Evolutionary conservation across 2,797 vertebrate genomes (phyloP), one percentile per base, ranked within the genome.

Genomic region (Ptychadena robeensis): DNA sequence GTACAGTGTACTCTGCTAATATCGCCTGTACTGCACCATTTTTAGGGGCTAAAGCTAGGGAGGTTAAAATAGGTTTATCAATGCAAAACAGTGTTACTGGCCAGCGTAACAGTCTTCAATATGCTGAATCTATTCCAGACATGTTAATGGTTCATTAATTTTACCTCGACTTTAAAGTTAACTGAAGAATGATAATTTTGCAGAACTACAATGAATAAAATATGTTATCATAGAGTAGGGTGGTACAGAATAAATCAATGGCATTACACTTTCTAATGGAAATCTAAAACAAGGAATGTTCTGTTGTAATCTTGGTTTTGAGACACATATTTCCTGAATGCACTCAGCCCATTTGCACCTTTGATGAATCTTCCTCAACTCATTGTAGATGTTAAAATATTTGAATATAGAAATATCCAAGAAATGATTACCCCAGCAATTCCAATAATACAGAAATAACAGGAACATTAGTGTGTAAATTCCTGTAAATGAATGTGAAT

Each of bases 81-180:
- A 35, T 38, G 69, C 44, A 37, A 59, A 70, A 10, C 27, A 25
- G n/a, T 37, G 38, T 57, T 7, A 73, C 53, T 63, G 69, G 28
- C 35, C n/a, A 63, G 28, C 40, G 38, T 6, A 59, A 72, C 10
- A 15, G 32, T n/a, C 18, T 65, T 44, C 10, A 72, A 40, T 65
- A 4, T 9, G 30, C 40, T 81, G 28, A 9, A 81, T 81, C 37
- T 65, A n/a, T 81, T 65, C 34, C 22, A 63, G 22, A 2, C 25
- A 61, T 59, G 48, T 61, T 80, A 80, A 80, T 70, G 66, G 77
- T 31, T 80, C 34, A 22, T 80, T 70, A 70, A 80, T 80, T 80
- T 61, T 80, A 70, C 11, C 77, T 61, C 66, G 59, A 48, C 34
- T 61, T 32, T 71, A 80, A 71, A 61, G 66, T 71, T 35, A 30